Percentiles rank a stretch among this genome's conserved stretches.
phyloP scores from a whole-genome alignment of 1,140 invertebrate genomes.

The Drosophila truncata region DNA sequence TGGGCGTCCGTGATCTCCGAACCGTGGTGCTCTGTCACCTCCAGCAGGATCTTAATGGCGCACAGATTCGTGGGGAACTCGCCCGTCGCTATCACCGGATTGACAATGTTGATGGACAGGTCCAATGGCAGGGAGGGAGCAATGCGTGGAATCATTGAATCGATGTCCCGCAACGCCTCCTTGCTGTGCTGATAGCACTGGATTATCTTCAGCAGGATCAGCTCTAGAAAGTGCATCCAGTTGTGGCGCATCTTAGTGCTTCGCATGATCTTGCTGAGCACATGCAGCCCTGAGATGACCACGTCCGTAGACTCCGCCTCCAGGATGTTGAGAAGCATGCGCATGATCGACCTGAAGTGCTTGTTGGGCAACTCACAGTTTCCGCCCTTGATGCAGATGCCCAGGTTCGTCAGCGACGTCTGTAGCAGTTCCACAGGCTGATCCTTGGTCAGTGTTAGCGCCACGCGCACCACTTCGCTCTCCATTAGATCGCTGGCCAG shows the following conservation, averaged over 20 bases:
- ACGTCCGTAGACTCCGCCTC: constrained; percentile 89
- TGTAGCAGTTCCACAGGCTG: constrained; percentile 69
- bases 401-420: constrained; percentile 84
- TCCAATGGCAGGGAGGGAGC: constrained; percentile 90
- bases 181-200: constrained; percentile 92
- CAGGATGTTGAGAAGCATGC: constrained; percentile 91
- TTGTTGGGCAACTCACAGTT: constrained; percentile 86
- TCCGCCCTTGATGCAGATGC: constrained; percentile 85
- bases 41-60: constrained; percentile 96
- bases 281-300: constrained; percentile 90
- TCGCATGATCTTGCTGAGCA: constrained; percentile 93
- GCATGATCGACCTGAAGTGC: constrained; percentile 90
- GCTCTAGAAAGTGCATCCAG: constrained; percentile 94
- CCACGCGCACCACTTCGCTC: constrained; percentile 85
- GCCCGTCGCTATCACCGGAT: constrained; percentile 94
- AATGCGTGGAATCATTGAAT: constrained; percentile 89
- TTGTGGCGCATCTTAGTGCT: constrained; percentile 90
- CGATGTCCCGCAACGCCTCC: constrained; percentile 88
- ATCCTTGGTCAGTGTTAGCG: constrained; percentile 75
- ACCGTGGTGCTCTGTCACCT: constrained; percentile 91
- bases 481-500: constrained; percentile 82
- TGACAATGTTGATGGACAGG: constrained; percentile 87
- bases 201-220: constrained; percentile 94
- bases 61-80: constrained; percentile 94
- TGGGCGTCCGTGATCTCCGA: constrained; percentile 90